A percentile compares a stretch with the other conserved stretches of the same genome.
phyloP scores from a whole-genome alignment of 2,113 vertebrate species.

The Oncorhynchus clarkii region DNA sequence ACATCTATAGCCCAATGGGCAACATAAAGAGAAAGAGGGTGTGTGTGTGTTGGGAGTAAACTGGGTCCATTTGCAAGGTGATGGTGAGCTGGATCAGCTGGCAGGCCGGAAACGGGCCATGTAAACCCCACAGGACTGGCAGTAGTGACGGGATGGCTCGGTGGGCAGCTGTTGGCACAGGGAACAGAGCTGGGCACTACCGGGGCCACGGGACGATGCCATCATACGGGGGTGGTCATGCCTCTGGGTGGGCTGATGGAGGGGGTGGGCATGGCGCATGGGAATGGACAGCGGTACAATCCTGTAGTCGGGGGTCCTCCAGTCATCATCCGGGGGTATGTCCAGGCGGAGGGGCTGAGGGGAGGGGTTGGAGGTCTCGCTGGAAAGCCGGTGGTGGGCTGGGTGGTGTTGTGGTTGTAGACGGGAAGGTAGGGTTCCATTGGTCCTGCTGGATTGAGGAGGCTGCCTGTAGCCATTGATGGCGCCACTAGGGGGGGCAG shows the following conservation, averaged over 20 bases:
- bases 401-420: constrained; percentile 17
- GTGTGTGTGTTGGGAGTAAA: too few species aligned
- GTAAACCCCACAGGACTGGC: constrained; percentile 55
- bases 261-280: constrained; percentile 18
- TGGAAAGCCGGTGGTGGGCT: neutral
- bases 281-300: constrained; percentile 27
- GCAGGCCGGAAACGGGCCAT: constrained; percentile 48
- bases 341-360: constrained; percentile 86
- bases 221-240: constrained; percentile 8
- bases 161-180: constrained; percentile 67
- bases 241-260: constrained; percentile 24
- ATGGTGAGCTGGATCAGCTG: constrained; percentile 41
- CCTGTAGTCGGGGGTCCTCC: constrained; percentile 71
- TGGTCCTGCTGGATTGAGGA: neutral
- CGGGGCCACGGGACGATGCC: neutral
- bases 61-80: too few species aligned
- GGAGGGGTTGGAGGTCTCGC: constrained; percentile 15
- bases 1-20: too few species aligned
- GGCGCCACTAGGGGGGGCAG: neutral
- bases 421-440: neutral
- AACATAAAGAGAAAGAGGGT: too few species aligned
- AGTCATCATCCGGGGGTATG: constrained; percentile 89
- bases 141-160: constrained; percentile 49
- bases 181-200: constrained; percentile 50
- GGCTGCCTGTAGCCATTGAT: constrained; percentile 27